These are phyloP conservation scores for Gadus chalcogrammus DNA, from an alignment of 2,113 vertebrate species.

Conservation along the genomic window DNA sequence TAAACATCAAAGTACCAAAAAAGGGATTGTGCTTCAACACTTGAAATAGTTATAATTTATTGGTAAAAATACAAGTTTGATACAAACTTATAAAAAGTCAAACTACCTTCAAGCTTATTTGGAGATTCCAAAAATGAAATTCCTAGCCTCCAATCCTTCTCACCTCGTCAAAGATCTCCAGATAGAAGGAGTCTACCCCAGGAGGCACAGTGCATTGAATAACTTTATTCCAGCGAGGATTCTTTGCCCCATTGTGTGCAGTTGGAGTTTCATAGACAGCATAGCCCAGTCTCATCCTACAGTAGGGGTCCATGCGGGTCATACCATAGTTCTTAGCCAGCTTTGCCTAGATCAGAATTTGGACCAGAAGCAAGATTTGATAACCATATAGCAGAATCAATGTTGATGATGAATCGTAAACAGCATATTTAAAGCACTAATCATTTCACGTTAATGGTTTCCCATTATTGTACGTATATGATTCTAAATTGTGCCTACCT, in stretches of 20 bases:
- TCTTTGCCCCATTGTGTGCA: conserved; percentile 96
- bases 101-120: no score
- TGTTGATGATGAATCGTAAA: not conserved
- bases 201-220: conserved; percentile 95
- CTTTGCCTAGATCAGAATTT: conserved; percentile 79
- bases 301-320: conserved; percentile 98
- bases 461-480: no score
- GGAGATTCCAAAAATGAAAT: not conserved
- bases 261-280: conserved; percentile 96
- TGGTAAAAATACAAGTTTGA: no score
- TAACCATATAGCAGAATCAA: not conserved
- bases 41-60: no score
- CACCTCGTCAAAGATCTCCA: conserved; percentile 99
- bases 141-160: conserved; percentile 12
- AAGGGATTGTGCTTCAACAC: no score
- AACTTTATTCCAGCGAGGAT: conserved; percentile 97
- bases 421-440: no score
- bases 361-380: not conserved
- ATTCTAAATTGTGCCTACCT: conserved; percentile 71
- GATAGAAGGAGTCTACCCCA: conserved; percentile 94
- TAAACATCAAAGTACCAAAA: no score
- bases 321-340: conserved; percentile 97
- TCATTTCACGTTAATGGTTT: no score
- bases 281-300: conserved; percentile 88
- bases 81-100: no score